phyloP scores from a whole-genome alignment of 2,113 vertebrate genomes.

The Stigmatopora nigra region DNA sequence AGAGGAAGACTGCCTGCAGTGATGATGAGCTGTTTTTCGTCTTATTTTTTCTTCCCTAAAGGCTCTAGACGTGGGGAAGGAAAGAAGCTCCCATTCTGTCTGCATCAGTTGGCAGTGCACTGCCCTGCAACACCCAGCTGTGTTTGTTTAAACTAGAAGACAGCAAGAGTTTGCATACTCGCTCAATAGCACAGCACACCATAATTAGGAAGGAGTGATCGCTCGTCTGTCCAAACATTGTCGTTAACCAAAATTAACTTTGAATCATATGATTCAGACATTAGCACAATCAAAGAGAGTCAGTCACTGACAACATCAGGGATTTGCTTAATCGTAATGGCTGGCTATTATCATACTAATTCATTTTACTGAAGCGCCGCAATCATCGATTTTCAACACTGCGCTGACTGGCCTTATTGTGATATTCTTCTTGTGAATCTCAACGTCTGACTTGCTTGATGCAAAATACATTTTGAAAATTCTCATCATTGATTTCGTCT shows the following conservation, averaged over 20 bases:
- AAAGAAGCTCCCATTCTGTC: constrained; percentile 31
- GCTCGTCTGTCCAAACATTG: constrained; percentile 40
- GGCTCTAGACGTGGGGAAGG: constrained; percentile 37
- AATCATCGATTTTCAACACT: constrained; percentile 24
- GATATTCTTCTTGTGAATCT: constrained; percentile 17
- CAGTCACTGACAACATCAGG: constrained; percentile 13
- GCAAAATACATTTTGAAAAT: constrained; percentile 13
- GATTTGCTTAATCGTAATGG: constrained; percentile 11
- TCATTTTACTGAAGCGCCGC: constrained; percentile 11
- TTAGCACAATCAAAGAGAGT: background rate
- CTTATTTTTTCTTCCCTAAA: constrained; percentile 23
- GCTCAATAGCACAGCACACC: constrained; percentile 55
- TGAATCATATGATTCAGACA: constrained; percentile 5
- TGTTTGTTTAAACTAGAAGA: constrained; percentile 71
- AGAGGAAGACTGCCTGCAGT: constrained; percentile 25
- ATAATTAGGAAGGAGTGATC: constrained; percentile 62
- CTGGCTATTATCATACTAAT: constrained; percentile 10
- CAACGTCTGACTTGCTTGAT: constrained; percentile 6
- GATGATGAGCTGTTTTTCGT: constrained; percentile 24
- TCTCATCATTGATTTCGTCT: constrained; percentile 33
- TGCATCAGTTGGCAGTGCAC: constrained; percentile 46
- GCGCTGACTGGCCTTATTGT: constrained; percentile 30
- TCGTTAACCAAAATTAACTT: constrained; percentile 19
- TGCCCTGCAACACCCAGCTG: constrained; percentile 65
- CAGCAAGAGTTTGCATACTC: constrained; percentile 58